Base-by-base conservation (phyloP, 2,113 vertebrate genomes). In the Telmatochromis sp. region DNA sequence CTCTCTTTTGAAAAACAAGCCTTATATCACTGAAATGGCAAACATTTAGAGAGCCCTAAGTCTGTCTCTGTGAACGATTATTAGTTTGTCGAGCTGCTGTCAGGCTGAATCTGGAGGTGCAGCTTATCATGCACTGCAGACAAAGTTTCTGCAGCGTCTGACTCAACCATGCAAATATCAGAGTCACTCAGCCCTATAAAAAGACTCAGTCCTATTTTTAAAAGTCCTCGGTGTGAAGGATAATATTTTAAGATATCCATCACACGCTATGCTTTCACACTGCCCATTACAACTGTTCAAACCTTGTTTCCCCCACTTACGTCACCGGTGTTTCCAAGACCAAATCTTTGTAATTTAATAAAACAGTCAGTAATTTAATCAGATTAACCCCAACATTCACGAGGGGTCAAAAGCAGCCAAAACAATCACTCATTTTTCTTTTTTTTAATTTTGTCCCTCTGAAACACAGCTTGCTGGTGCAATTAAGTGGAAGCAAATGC, bases 1-100 rank as follows among this genome's bases (percentile, higher is more conserved):
- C 60, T 47, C 31, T 47, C 33, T 49, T 83, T 86, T 83, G 11
- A 81, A 79, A 86, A 82, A 45, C 26, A 82, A 53, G 81, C 81
- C 85, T 87, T 79, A 51, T 81, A 49, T 78, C 75, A 26, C 55
- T 51, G 57, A 89, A 91, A 88, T 85, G 83, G 87, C 89, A 91
- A 92, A 83, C 75, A 84, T 90, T 92, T 60, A 85, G 55, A 63
- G 54, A 21, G 58, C 68, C 40, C 60, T 84, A 45, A 84, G 78
- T 65, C 60, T 88, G 90, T 83, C 87, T 92, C 49, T 33, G 65
- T 65, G 65, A 90, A 57, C 14, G 78, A 86, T 89, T 91, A 89
- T 90, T 87, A 85, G 90, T 90, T 91, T 87, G 93, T 95, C 88
- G 10, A 68, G 81, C 83, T 86, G 91, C 91, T 94, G 92, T 92